Base-by-base conservation (phyloP, 2,113 vertebrate species). In the Cavia aperea region DNA sequence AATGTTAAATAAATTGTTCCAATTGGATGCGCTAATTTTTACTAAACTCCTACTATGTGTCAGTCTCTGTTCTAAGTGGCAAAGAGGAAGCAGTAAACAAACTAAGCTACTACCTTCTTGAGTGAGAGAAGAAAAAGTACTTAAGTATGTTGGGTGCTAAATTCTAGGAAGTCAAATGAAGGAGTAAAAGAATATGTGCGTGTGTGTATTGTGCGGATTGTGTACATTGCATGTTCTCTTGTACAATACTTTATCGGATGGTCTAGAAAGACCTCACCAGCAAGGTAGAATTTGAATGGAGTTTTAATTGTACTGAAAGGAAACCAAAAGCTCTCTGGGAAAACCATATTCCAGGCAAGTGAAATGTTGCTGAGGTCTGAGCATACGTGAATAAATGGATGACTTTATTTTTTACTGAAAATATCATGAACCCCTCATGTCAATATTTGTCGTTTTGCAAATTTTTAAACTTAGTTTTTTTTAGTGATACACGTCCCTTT, bases 391-490 rank as follows among this genome's bases (percentile, higher is more conserved):
- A 81, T 70, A 26, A 94, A 77, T 56, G 62, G n/a, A 78, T 31
- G 26, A 18, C 3, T 91, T 33, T 49, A 51, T 75, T 79, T 88
- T 54, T 16, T 9, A 43, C 13, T 82, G 6, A 81, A 92, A 86
- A 82, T 51, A 63, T 60, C 54, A 72, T 1, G 51, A 46, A 54
- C 43, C 18, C 36, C 24, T 83, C 8, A 31, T 39, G 10, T 26
- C 26, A 36, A n/a, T 79, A 62, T 73, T 16, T 90, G 6, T 66
- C 92, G 24, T 46, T 87, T 91, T 89, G 4, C 31, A 8, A 72
- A 9, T 68, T 94, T 91, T 75, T 90, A 78, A 65, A 73, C 56
- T 91, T 82, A 36, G 31, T 26, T 81, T 86, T 89, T 26, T 62
- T 56, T 58, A 86, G 19, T 75, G 73, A 72, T 62, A 77, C 56